Evolutionary conservation across 2,797 vertebrate species (phyloP), one percentile per base, ranked within the genome.

Genomic region (Pseudomugil tenellus): DNA sequence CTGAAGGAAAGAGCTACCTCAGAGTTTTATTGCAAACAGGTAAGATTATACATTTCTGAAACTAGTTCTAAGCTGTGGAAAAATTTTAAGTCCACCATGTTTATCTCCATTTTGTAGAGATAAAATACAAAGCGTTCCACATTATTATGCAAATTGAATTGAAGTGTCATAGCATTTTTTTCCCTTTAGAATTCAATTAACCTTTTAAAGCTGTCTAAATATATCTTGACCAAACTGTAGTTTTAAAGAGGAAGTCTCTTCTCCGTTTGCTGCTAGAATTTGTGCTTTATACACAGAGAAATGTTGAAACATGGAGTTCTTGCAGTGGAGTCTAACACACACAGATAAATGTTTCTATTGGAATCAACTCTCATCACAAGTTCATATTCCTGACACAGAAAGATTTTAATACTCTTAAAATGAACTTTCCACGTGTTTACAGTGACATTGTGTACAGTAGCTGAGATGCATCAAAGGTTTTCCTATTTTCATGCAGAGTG

Each of bases 401-500:
- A 51, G 56, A 12, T 46, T 49, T 57, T 31, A n/a, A 13, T 13
- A 48, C 35, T 60, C 11, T 26, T 7, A 23, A n/a, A 8, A 17
- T 14, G 2, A 12, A 23, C 51, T 58, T 2, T 9, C 35, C 37
- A 49, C 12, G 8, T 46, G 59, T 80, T 70, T 75, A 51, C 26
- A 35, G 48, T 72, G 29, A 65, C 61, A 67, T 71, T 21, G 3
- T 80, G 59, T 17, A 35, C 23, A 43, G 28, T 54, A 28, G 19
- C 51, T 54, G 25, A 54, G 8, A 63, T 46, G n/a, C 23, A 39
- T 74, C 46, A 58, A 63, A 66, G 79, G 67, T 56, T 81, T 19
- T 46, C 86, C 31, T 78, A 17, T 57, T 81, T 84, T 74, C 63
- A 13, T 77, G 1, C 81, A 99, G 97, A 97, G 96, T 0, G 96